Evolutionary conservation across 1,140 invertebrate species (phyloP).

Genomic region (Rhizoglyphus robini): DNA sequence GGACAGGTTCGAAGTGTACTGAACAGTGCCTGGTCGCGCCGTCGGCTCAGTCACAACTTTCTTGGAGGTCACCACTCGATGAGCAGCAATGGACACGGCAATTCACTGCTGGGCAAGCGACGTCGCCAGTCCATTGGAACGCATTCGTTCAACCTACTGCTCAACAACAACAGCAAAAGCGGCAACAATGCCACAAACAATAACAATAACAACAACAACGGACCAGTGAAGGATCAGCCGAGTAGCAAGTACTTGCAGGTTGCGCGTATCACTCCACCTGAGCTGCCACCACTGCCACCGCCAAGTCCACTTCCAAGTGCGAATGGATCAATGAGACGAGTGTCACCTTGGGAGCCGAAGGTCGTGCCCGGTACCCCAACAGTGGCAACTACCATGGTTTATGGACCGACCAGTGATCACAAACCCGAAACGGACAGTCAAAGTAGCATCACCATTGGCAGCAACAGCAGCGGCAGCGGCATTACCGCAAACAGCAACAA

Average conservation of each 20-base stretch:
- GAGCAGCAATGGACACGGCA: neutral
- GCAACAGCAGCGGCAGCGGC: neutral
- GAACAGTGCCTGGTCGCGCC: constrained; percentile 15
- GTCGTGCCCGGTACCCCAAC: too few relatives aligned
- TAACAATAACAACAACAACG: neutral
- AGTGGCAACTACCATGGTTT: too few relatives aligned
- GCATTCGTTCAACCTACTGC: neutral
- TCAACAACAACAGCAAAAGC: neutral
- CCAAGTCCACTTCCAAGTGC: too few relatives aligned
- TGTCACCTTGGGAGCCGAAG: too few relatives aligned
- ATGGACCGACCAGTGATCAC: too few relatives aligned
- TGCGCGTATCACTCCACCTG: too few relatives aligned
- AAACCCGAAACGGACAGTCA: too few relatives aligned
- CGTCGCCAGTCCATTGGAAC: neutral
- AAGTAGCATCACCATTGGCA: neutral
- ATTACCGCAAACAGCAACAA: neutral
- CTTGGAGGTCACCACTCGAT: neutral
- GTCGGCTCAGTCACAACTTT: constrained; percentile 9
- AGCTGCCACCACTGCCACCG: too few relatives aligned
- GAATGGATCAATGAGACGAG: too few relatives aligned
- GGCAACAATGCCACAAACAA: neutral
- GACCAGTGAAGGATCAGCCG: too few relatives aligned
- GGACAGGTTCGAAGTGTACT: constrained; percentile 1
- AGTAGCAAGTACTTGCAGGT: too few relatives aligned
- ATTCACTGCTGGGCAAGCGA: neutral